Base-by-base conservation (phyloP, 2,888 invertebrate genomes). In the Apamea sordens region DNA sequence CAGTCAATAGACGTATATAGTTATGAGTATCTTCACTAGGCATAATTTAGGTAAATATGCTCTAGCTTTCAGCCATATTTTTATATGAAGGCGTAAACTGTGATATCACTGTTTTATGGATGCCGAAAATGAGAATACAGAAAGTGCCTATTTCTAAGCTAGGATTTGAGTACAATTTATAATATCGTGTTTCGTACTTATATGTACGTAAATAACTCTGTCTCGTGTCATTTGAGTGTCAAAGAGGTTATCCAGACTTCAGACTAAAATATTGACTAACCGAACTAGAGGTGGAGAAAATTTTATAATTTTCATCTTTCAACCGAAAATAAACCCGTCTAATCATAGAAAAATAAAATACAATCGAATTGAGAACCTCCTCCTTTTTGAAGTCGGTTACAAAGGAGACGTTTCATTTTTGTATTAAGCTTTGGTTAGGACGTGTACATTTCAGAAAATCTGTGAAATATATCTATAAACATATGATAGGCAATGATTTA, bases 61-160 rank as follows among this genome's bases (percentile, higher is more conserved):
- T 76, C 47, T 73, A 47, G 78, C 32, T 75, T 76, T 44, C 24
- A 65, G 36, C 6, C 67, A 77, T 64, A 80, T 86, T 77, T 85
- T 85, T 78, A 64, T 76, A 76, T 61, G 69, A 76, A 73, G 53
- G 64, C 73, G 70, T 86, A 83, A 83, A 85, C 82, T 68, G 59
- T 79, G 69, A 80, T 53, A 64, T 77, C n/a, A 64, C 67, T 64
- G 28, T 86, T 76, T 79, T 86, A 80, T 83, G 86, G 32, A 64
- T 67, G 50, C 36, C 76, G 18, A 72, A 85, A 83, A 77, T 67
- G 65, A 67, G 74, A 73, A 67, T 47, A 77, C 72, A 76, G 71
- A 73, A 76, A 64, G n/a, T 11, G 63, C 24, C n/a, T 59, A 59
- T 8, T 28, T 70, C 28, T 63, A 68, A 72, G 72, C 61, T 50